Evolutionary conservation across 2,888 invertebrate genomes (phyloP).

Genomic region (Notocelia uddmanniana): DNA sequence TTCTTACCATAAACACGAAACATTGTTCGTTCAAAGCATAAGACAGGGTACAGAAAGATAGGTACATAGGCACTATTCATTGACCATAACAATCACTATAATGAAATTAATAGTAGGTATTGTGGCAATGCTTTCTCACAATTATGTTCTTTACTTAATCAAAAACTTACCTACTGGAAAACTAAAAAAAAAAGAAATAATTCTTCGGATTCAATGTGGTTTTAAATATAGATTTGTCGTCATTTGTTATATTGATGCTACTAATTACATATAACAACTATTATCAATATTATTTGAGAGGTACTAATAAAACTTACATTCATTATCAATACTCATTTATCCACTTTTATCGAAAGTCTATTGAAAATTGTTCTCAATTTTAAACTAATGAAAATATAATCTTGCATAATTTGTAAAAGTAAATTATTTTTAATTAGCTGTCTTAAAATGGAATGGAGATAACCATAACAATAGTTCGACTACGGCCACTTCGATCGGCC

Average conservation of each 20-base stretch:
- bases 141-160: too few relatives aligned
- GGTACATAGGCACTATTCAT: too few relatives aligned
- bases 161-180: too few relatives aligned
- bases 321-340: conserved; percentile 5
- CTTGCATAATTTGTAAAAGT: conserved; percentile 33
- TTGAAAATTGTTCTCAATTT: neutral
- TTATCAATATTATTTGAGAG: neutral
- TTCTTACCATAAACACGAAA: too few relatives aligned
- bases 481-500: conserved; percentile 6
- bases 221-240: too few relatives aligned
- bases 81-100: too few relatives aligned
- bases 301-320: neutral
- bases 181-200: too few relatives aligned
- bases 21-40: too few relatives aligned
- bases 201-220: too few relatives aligned
- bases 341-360: neutral
- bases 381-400: conserved; percentile 20
- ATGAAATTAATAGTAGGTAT: too few relatives aligned
- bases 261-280: neutral
- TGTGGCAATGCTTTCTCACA: too few relatives aligned
- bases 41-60: too few relatives aligned
- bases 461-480: conserved; percentile 24
- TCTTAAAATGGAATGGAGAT: conserved; percentile 22
- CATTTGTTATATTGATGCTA: neutral
- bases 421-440: conserved; percentile 25